Conservation (phyloP, 2,888 invertebrate genomes). For the Patella caerulea region DNA sequence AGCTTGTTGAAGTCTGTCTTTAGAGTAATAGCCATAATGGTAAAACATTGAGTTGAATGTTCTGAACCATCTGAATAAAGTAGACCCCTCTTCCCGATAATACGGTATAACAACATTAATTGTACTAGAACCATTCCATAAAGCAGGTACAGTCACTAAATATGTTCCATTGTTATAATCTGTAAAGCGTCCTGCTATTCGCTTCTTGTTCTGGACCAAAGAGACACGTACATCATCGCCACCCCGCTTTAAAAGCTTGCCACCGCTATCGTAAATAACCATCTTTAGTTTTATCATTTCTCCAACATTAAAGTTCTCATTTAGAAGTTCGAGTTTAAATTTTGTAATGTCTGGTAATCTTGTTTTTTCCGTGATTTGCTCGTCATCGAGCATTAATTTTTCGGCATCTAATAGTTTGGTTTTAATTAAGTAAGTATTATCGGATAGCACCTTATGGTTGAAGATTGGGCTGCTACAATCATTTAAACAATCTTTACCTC, state of each 20-base stretch:
- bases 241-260: not conserved
- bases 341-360: not conserved
- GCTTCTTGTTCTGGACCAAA: not conserved
- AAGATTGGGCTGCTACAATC: too few species aligned
- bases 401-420: not conserved
- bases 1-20: not conserved
- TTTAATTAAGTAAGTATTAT: too few species aligned
- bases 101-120: not conserved
- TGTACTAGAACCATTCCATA: not conserved
- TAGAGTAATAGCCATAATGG: not conserved
- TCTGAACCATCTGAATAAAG: not conserved
- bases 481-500: too few species aligned
- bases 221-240: conserved; percentile 1
- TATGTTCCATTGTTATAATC: conserved; percentile 6
- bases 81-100: not conserved
- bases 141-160: not conserved
- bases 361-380: not conserved
- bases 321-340: not conserved
- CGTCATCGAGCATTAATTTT: not conserved
- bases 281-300: not conserved
- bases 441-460: too few species aligned
- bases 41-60: not conserved
- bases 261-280: not conserved
- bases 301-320: not conserved
- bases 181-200: not conserved